A percentile compares a stretch with the other conserved stretches of the same genome.
Conservation (phyloP, 1,140 invertebrate genomes). For the Euschistus heros region DNA sequence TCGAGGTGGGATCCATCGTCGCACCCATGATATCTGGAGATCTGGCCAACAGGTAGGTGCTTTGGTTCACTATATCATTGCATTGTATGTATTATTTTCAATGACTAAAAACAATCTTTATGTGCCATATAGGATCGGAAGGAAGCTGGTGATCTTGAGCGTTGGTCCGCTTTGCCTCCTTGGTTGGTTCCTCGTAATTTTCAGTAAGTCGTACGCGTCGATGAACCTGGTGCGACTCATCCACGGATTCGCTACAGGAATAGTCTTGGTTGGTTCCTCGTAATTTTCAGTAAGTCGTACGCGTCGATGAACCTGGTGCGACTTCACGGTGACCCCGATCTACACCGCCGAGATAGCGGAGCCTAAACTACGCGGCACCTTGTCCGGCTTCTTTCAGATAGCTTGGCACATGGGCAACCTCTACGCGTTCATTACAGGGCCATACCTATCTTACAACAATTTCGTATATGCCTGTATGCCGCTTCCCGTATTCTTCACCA, state of each 20-base stretch:
- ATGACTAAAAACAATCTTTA: no score
- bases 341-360: slow-evolving; percentile 71
- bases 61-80: no score
- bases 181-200: no score
- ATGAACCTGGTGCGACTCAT: slow-evolving; percentile 33
- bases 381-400: slow-evolving; percentile 68
- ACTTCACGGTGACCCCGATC: slow-evolving; percentile 65
- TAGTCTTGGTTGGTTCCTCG: no score
- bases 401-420: slow-evolving; percentile 69
- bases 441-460: slow-evolving; percentile 53
- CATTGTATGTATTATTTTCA: no score
- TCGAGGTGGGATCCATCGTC: no score
- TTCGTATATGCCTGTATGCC: slow-evolving; percentile 52
- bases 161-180: no score
- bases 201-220: slow-evolving; percentile 26
- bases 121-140: no score
- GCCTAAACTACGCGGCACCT: slow-evolving; percentile 32
- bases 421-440: slow-evolving; percentile 62
- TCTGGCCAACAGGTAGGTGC: no score
- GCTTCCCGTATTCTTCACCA: slow-evolving; percentile 36
- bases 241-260: no score
- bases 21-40: no score
- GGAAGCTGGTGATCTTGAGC: no score
- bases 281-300: slow-evolving; percentile 26
- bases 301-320: not conserved